Percentiles rank a stretch among this genome's conserved stretches.
These are phyloP conservation scores for Ophion ellenae DNA, from an alignment of 2,888 invertebrate species.

Conservation along the genomic window DNA sequence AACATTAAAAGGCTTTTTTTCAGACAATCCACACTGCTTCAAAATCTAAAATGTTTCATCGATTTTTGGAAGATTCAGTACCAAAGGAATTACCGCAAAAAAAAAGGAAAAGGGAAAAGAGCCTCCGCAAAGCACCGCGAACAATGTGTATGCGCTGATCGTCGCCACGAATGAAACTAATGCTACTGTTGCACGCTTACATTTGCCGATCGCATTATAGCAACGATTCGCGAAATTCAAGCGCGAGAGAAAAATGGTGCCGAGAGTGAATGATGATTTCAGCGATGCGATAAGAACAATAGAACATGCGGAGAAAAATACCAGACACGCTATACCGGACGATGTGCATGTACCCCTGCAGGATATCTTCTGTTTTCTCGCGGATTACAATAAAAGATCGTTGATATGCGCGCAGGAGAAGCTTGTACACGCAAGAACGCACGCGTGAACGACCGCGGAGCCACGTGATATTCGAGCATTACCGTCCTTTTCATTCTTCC, in stretches of 20 bases:
- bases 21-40: too few relatives aligned
- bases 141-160: too few relatives aligned
- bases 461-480: slow-evolving; percentile 68
- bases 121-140: too few relatives aligned
- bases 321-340: slow-evolving; percentile 42
- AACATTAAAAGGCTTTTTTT: too few relatives aligned
- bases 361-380: slow-evolving; percentile 49
- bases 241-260: slow-evolving; percentile 21
- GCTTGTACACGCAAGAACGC: slow-evolving; percentile 14
- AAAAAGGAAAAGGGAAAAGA: too few relatives aligned
- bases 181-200: neutral
- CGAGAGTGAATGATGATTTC: slow-evolving; percentile 39
- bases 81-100: too few relatives aligned
- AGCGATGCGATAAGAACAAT: slow-evolving; percentile 39
- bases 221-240: slow-evolving; percentile 4
- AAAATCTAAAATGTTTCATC: too few relatives aligned
- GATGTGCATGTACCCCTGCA: slow-evolving; percentile 5
- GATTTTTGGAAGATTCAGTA: too few relatives aligned
- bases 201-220: neutral
- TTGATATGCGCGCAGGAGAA: slow-evolving; percentile 18
- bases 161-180: too few relatives aligned
- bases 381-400: slow-evolving; percentile 45
- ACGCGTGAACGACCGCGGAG: slow-evolving; percentile 30
- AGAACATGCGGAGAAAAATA: slow-evolving; percentile 22
- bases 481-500: slow-evolving; percentile 47